Evolutionary conservation across 2,113 vertebrate species (phyloP), one percentile per base, ranked within the genome.

Genomic region (Panthera tigris): DNA sequence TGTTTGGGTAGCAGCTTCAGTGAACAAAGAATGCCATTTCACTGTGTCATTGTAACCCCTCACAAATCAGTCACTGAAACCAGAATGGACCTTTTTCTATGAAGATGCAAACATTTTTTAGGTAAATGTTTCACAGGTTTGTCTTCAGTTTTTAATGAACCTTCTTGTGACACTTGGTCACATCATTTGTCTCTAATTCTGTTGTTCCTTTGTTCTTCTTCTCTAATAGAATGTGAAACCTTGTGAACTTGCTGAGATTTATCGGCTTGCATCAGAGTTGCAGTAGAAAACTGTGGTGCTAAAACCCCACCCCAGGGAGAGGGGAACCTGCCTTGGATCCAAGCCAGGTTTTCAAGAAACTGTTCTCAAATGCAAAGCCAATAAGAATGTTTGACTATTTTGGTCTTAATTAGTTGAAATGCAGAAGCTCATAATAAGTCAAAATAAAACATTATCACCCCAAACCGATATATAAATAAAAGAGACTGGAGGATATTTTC

Each of bases 131-230:
- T 90, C 92, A 10, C 61, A 66, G 21, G 25, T 94, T 95, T 96
- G 87, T 61, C 78, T 93, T 96, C 78, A 45, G 8, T 88, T 94
- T 85, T 88, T 97, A 97, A 97, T 96, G 84, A 96, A 82, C 61
- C n/a, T 82, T 92, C 80, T 94, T 0, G 0, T 92, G 94, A 39
- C 80, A 95, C 31, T 82, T 0, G 12, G 94, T 91, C 87, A 80
- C 83, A 92, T 85, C 90, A 92, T 95, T 97, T 95, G 48, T 94
- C 71, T 97, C 92, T 97, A 94, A 97, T 97, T 97, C 94, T 91
- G 95, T 94, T 89, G 69, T 57, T 82, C 57, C 66, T 98, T 97
- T 96, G 83, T 89, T 94, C 74, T 94, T 36, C 25, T 96, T 94
- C 89, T 78, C 92, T 96, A 96, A 89, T 94, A 88, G 87, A 65